Base-by-base conservation (phyloP, 2,888 invertebrate species). In the Tipula vernalis region DNA sequence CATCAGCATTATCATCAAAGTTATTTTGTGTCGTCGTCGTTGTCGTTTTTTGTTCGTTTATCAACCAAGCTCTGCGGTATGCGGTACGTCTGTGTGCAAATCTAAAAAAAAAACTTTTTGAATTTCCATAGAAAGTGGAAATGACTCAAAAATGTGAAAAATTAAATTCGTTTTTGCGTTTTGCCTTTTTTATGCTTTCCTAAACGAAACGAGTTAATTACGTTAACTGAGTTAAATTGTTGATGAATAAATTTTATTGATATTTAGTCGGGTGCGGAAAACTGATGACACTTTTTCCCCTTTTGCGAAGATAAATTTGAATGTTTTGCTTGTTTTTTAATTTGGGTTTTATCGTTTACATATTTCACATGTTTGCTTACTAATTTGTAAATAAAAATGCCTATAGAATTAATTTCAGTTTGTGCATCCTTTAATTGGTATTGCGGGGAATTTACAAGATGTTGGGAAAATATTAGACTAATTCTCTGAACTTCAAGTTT, bases 181-280 rank as follows among this genome's bases (percentile, higher is more conserved):
- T 39, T 6, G 6, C 6, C 6, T 39, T 71, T 71, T 71, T 28
- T 28, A 4, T 71, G 8, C 10, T 51, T 71, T 28, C 3, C 10
- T 71, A 57, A 71, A 71, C 71, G 71, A 71, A 71, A 71, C 28
- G 71, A 71, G 71, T 71, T 71, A 71, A 71, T 71, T 71, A 71
- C 71, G 71, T 71, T 71, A 71, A 71, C 71, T 10, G 71, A 71
- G 71, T 71, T 71, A 71, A 71, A 71, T 71, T 71, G 71, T 28
- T 71, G 71, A 71, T 71, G 71, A 71, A 71, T 28, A 71, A 71
- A 71, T 71, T 71, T 71, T 28, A 71, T 71, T 71, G 71, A 71
- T 71, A 71, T 71, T 71, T 71, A 71, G 71, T 71, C 71, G 71
- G 71, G 71, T 71, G 71, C 71, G 71, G 71, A 71, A 71, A 71